Evolutionary conservation across 2,797 vertebrate species (phyloP).

Genomic region (Amblyopsis hoosieri): DNA sequence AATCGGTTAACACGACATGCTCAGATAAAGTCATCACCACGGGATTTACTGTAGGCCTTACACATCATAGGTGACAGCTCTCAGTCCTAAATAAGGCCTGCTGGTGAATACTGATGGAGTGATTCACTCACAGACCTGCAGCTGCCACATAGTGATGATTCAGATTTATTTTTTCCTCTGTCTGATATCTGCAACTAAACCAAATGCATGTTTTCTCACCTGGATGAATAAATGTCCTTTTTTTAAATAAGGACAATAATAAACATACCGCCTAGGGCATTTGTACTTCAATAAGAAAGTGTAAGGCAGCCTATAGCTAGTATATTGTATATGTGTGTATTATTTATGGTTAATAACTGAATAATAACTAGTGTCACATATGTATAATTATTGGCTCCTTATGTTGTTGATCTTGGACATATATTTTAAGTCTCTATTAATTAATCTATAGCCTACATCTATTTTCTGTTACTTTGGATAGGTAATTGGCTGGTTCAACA

Average conservation of each 20-base stretch:
- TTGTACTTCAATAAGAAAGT: too few species aligned
- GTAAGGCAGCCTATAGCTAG: too few species aligned
- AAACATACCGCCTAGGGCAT: too few species aligned
- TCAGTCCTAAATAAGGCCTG: constrained; percentile 18
- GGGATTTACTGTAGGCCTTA: constrained; percentile 20
- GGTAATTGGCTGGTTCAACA: too few species aligned
- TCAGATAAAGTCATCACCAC: neutral
- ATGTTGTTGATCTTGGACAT: too few species aligned
- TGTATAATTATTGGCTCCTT: too few species aligned
- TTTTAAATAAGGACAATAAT: too few species aligned
- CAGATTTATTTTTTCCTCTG: neutral
- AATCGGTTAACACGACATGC: neutral
- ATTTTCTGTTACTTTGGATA: too few species aligned
- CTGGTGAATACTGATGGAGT: constrained; percentile 9
- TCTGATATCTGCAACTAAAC: neutral
- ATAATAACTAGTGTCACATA: too few species aligned
- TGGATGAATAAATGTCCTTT: neutral
- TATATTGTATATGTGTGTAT: too few species aligned
- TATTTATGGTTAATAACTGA: neutral
- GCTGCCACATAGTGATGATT: constrained; percentile 5
- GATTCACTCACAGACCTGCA: constrained; percentile 16
- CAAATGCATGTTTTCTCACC: neutral
- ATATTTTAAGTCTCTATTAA: too few species aligned
- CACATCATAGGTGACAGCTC: constrained; percentile 29
- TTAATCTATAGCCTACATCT: too few species aligned